phyloP scores from a whole-genome alignment of 2,888 invertebrate genomes.

The Morpho deidamia region DNA sequence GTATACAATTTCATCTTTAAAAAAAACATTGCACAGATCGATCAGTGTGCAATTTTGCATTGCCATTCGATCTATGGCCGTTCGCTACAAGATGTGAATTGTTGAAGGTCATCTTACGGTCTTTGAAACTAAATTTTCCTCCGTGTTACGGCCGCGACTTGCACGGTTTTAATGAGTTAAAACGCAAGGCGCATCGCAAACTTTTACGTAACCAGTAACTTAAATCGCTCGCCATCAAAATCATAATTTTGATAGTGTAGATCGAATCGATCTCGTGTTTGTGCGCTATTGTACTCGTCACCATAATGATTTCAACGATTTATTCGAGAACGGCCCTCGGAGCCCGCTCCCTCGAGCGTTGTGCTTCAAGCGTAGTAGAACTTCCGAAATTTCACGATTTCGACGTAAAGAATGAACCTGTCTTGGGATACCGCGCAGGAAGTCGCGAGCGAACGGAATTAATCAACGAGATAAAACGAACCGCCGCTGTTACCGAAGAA shows the following conservation, averaged over 20 bases:
- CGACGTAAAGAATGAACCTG: slow-evolving; percentile 86
- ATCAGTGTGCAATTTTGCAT: background rate
- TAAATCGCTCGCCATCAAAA: background rate
- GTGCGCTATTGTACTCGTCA: background rate
- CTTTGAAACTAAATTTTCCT: slow-evolving; percentile 30
- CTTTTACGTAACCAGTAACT: slow-evolving; percentile 40
- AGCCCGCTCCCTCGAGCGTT: slow-evolving; percentile 76
- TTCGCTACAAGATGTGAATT: slow-evolving; percentile 67
- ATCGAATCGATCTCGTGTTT: background rate
- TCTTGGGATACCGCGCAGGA: slow-evolving; percentile 88
- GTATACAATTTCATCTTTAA: background rate
- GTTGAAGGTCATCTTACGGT: slow-evolving; percentile 42
- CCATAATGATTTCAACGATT: slow-evolving; percentile 30
- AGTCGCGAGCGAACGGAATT: slow-evolving; percentile 89
- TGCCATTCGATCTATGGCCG: too few relatives aligned
- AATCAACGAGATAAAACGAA: slow-evolving; percentile 82
- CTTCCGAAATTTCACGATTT: slow-evolving; percentile 82
- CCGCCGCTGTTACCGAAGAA: slow-evolving; percentile 84
- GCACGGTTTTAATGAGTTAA: slow-evolving; percentile 13
- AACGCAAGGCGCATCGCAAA: slow-evolving; percentile 24
- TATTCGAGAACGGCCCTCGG: slow-evolving; percentile 70
- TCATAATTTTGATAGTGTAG: background rate
- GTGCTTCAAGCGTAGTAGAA: slow-evolving; percentile 80
- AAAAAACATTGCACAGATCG: slow-evolving; percentile 3
- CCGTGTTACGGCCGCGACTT: slow-evolving; percentile 23